A percentile compares a stretch with the other conserved stretches of the same genome.
Evolutionary conservation across 2,888 invertebrate genomes (phyloP).

Genomic region (Spisula solida): DNA sequence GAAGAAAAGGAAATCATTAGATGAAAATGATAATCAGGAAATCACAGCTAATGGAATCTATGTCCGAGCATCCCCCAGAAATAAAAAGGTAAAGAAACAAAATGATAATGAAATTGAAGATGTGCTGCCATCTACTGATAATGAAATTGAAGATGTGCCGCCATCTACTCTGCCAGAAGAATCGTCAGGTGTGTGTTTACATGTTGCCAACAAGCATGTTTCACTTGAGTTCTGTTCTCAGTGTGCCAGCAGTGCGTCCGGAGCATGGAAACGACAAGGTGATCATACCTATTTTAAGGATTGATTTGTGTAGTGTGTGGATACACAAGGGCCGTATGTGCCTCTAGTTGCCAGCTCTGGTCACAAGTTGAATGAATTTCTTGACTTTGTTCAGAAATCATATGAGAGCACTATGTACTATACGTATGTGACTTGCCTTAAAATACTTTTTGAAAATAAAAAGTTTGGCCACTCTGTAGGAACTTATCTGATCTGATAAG

Average conservation of each 20-base stretch:
- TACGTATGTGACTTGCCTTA: no score
- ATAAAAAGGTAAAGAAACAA: slow-evolving; percentile 33
- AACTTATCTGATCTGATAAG: no score
- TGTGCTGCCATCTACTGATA: no score
- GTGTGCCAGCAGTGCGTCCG: slow-evolving; percentile 70
- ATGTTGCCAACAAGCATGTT: slow-evolving; percentile 74
- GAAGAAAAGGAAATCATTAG: slow-evolving; percentile 4
- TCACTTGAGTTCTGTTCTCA: slow-evolving; percentile 75
- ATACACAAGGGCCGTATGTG: background rate
- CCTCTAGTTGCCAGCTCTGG: background rate
- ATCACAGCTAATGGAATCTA: slow-evolving; percentile 53
- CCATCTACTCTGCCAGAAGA: background rate
- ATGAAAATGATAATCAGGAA: slow-evolving; percentile 41
- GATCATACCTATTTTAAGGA: slow-evolving; percentile 70
- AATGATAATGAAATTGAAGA: slow-evolving; percentile 11
- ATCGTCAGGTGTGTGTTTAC: slow-evolving; percentile 74
- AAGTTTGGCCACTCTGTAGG: no score
- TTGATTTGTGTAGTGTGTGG: background rate
- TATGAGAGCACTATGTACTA: no score
- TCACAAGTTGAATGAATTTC: no score
- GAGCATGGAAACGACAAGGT: slow-evolving; percentile 58
- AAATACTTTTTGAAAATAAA: no score
- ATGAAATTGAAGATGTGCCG: background rate
- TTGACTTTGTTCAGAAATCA: background rate
- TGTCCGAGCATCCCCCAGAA: slow-evolving; percentile 43